phyloP scores from a whole-genome alignment of 2,113 vertebrate species.

The Oreocharis arfaki region DNA sequence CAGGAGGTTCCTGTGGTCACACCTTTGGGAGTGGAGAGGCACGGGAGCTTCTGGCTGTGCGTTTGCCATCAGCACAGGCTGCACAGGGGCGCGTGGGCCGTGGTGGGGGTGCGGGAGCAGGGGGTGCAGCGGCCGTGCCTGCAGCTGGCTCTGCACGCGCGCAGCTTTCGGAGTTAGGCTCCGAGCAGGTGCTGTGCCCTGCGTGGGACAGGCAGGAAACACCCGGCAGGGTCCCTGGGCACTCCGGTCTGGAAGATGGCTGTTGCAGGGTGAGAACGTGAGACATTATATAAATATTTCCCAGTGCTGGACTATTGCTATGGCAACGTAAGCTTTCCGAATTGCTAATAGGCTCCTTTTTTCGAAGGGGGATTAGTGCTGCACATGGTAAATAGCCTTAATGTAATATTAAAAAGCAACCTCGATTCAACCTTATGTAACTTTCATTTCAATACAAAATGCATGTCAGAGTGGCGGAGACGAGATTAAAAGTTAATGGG shows the following conservation, averaged over 20 bases:
- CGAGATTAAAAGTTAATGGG: conserved; percentile 11
- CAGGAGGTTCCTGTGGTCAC: background rate
- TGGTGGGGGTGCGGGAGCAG: accelerated
- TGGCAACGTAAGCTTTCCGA: conserved; percentile 36
- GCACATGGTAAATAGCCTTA: conserved; percentile 22
- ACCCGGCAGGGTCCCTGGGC: background rate
- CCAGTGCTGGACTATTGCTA: conserved; percentile 28
- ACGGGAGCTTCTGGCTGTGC: accelerated
- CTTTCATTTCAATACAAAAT: conserved; percentile 17
- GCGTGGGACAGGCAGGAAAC: background rate
- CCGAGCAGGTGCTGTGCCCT: accelerated
- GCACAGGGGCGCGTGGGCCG: accelerated
- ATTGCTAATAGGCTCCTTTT: conserved; percentile 5
- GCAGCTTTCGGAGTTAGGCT: background rate
- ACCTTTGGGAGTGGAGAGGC: background rate
- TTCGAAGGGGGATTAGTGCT: conserved; percentile 20
- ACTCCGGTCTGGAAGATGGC: background rate
- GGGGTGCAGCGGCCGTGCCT: accelerated
- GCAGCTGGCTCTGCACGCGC: accelerated
- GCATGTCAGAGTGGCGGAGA: background rate
- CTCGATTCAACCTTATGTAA: conserved; percentile 38
- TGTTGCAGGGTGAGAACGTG: background rate
- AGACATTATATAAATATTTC: conserved; percentile 56
- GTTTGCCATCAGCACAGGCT: accelerated
- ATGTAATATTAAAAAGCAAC: conserved; percentile 46